A percentile compares a stretch with the other conserved stretches of the same genome.
Conservation (phyloP, 1,140 invertebrate genomes). For the Bombus superbus region DNA sequence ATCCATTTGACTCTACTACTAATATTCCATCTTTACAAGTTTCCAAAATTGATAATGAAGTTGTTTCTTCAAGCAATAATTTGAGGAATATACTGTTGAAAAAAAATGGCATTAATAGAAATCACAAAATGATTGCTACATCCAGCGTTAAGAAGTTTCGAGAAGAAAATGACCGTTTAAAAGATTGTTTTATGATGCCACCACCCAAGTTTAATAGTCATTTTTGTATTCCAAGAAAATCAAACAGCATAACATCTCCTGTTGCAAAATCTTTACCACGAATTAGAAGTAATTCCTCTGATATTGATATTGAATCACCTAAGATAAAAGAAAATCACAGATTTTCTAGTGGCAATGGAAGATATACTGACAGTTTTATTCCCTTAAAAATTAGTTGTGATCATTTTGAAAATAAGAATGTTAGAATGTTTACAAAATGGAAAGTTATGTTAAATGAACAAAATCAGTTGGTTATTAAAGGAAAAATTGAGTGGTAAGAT, state of each 20-base stretch:
- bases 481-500: conserved; percentile 70
- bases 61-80: conserved; percentile 70
- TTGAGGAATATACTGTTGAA: conserved; percentile 56
- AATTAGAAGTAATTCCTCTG: neutral
- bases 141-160: conserved; percentile 65
- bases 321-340: neutral
- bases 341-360: neutral
- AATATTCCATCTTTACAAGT: conserved; percentile 11
- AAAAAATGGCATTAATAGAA: neutral
- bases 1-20: conserved; percentile 49
- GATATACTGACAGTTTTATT: neutral
- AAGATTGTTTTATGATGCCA: conserved; percentile 66
- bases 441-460: conserved; percentile 69
- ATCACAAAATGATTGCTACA: conserved; percentile 49
- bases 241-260: neutral
- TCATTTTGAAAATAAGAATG: conserved; percentile 13
- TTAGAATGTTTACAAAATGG: conserved; percentile 70
- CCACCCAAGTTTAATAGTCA: conserved; percentile 51
- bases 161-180: neutral
- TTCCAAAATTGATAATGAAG: conserved; percentile 62
- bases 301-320: neutral
- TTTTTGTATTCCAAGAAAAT: neutral
- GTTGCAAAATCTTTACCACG: neutral
- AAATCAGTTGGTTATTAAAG: conserved; percentile 72
- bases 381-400: neutral